Conservation (phyloP, 2,113 vertebrate genomes). For the Odobenus rosmarus region DNA sequence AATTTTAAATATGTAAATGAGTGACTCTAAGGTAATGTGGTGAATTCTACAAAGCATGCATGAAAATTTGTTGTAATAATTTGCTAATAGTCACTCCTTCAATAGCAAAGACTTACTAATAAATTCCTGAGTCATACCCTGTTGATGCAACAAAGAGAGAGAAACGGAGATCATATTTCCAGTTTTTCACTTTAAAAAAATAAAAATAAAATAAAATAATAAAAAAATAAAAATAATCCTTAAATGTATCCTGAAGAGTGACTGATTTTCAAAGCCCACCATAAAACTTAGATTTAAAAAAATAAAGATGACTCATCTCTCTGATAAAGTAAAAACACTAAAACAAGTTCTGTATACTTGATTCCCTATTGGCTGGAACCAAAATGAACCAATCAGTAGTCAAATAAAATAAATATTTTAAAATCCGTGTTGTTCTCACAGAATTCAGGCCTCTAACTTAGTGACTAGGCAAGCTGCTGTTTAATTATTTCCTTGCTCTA, state of each 20-base stretch:
- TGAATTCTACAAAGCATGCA: neutral
- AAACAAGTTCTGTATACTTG: neutral
- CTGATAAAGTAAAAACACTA: neutral
- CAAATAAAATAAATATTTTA: constrained; percentile 41
- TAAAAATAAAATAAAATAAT: no score
- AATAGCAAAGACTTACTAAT: neutral
- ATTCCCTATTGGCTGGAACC: neutral
- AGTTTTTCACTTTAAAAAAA: neutral
- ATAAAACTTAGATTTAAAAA: neutral
- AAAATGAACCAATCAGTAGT: neutral
- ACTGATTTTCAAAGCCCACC: neutral
- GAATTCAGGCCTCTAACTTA: neutral
- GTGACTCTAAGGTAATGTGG: neutral
- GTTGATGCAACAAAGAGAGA: neutral
- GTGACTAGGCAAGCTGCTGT: neutral
- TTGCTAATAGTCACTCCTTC: neutral
- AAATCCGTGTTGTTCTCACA: neutral
- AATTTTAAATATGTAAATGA: constrained; percentile 10
- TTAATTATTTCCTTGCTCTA: constrained; percentile 12
- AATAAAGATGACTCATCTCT: neutral
- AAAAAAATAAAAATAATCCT: neutral
- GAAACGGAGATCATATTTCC: neutral
- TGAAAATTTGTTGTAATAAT: neutral
- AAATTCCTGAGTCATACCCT: neutral
- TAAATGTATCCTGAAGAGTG: neutral